phyloP scores from a whole-genome alignment of 2,113 vertebrate species.

The Dryoscopus gambensis region DNA sequence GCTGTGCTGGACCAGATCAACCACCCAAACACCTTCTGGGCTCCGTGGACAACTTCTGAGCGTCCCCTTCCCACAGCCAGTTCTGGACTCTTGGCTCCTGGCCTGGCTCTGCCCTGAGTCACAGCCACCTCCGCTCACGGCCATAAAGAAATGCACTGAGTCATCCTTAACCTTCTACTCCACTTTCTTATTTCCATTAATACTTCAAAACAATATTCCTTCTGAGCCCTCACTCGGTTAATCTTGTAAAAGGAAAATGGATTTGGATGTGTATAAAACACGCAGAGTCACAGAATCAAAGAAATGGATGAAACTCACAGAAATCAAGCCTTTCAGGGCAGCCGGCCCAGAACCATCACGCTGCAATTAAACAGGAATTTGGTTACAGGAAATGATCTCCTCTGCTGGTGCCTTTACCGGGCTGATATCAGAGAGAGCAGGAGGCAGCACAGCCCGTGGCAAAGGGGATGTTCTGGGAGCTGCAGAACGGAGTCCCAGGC shows the following conservation, averaged over 20 bases:
- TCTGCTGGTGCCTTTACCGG: not conserved
- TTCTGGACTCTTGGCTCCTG: not conserved
- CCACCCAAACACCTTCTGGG: accelerated
- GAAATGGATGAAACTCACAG: not conserved
- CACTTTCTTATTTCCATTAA: not conserved
- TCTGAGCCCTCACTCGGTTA: not conserved
- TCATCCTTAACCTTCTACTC: not conserved
- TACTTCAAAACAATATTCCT: not conserved
- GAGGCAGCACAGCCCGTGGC: not conserved
- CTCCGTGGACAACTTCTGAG: accelerated
- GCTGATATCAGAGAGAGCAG: not conserved
- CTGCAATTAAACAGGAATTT: not conserved
- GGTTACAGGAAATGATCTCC: not conserved
- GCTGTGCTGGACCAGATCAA: not conserved
- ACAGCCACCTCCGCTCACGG: accelerated
- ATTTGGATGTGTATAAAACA: not conserved
- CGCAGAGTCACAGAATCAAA: not conserved
- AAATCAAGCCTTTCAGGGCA: not conserved
- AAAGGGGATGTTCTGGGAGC: not conserved
- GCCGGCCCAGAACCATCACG: not conserved
- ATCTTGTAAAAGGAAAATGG: not conserved
- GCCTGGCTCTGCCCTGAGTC: not conserved
- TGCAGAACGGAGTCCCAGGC: not conserved
- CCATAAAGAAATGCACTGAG: not conserved
- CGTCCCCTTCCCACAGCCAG: accelerated